Conservation (phyloP, 2,888 invertebrate species). For the Metalampra italica region DNA sequence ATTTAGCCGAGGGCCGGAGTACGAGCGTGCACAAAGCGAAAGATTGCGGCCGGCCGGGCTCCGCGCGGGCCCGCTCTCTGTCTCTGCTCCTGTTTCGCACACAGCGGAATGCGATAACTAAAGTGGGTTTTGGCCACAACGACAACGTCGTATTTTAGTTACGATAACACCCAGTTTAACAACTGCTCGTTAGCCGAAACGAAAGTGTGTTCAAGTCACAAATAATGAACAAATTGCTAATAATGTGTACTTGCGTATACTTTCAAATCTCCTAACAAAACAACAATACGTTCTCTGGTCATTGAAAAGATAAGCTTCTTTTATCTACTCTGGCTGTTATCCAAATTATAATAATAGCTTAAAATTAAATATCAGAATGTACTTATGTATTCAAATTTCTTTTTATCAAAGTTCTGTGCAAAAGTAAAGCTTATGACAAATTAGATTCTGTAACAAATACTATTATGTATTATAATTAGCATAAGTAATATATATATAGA, state of each 20-base stretch:
- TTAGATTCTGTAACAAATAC: too few species aligned
- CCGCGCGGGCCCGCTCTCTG: conserved; percentile 31
- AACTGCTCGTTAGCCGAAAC: conserved; percentile 33
- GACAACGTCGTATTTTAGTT: conserved; percentile 50
- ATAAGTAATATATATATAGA: background rate
- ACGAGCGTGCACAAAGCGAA: conserved; percentile 45
- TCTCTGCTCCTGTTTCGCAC: conserved; percentile 64
- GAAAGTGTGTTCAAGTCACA: conserved; percentile 22
- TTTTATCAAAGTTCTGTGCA: too few species aligned
- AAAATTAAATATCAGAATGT: too few species aligned
- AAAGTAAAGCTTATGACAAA: too few species aligned
- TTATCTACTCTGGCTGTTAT: too few species aligned
- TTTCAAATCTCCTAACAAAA: too few species aligned
- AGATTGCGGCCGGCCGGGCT: conserved; percentile 40
- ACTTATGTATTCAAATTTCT: too few species aligned
- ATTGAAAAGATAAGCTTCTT: too few species aligned
- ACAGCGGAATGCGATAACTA: conserved; percentile 69
- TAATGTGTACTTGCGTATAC: background rate
- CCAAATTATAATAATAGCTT: too few species aligned
- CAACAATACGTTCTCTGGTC: too few species aligned
- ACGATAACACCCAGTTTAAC: conserved; percentile 48
- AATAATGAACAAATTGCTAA: conserved; percentile 16
- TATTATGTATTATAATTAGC: too few species aligned
- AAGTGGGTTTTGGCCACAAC: conserved; percentile 59
- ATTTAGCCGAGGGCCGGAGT: conserved; percentile 64